These are phyloP conservation scores for Cantharis nigra DNA, from an alignment of 2,888 invertebrate genomes.

Conservation along the genomic window DNA sequence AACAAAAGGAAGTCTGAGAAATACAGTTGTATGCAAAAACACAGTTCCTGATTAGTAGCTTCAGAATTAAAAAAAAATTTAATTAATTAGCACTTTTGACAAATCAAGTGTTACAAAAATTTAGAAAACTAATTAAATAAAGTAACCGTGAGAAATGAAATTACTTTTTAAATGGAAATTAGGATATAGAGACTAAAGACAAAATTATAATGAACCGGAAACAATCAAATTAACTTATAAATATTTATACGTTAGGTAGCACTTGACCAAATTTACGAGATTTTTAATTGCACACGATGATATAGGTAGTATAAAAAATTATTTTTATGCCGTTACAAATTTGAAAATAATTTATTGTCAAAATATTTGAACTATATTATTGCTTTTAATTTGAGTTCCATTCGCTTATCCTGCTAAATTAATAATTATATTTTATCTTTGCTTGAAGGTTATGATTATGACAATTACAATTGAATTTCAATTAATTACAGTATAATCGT, in stretches of 20 bases:
- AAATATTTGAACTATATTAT: background rate
- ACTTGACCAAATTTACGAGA: background rate
- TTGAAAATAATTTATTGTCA: background rate
- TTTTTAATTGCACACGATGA: background rate
- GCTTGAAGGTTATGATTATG: background rate
- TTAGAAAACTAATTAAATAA: background rate
- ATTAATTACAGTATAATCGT: background rate
- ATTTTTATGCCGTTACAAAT: background rate
- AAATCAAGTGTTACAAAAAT: background rate
- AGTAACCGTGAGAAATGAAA: background rate
- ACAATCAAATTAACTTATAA: background rate
- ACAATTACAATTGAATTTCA: background rate
- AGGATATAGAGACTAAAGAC: background rate
- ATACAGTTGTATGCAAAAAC: background rate
- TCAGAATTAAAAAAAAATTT: background rate
- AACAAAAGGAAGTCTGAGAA: background rate
- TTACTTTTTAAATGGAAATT: background rate
- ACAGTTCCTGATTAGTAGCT: background rate
- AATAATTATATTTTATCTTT: background rate
- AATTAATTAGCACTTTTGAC: background rate
- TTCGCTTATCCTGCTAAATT: background rate
- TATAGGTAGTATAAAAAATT: background rate
- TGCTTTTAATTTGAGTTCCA: background rate
- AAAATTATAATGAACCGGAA: background rate
- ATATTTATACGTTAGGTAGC: background rate